Evolutionary conservation across 2,113 vertebrate genomes (phyloP).

Genomic region (Notiomystis cincta): DNA sequence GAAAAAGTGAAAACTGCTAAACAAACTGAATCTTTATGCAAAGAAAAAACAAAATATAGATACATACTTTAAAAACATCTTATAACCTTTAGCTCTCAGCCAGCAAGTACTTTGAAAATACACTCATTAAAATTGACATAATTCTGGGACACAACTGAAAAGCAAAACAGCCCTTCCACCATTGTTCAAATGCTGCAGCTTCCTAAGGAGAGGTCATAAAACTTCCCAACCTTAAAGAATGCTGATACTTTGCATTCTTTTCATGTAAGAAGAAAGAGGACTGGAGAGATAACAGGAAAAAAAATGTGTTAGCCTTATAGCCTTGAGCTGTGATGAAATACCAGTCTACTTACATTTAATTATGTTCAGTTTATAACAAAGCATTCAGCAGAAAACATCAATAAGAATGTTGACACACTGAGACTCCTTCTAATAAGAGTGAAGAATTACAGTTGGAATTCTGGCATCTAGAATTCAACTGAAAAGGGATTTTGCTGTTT

Average conservation of each 20-base stretch:
- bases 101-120: neutral
- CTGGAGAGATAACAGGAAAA: constrained; percentile 27
- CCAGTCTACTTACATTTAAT: constrained; percentile 54
- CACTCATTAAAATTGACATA: constrained; percentile 1
- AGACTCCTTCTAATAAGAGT: constrained; percentile 39
- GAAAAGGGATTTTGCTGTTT: constrained; percentile 3
- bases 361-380: constrained; percentile 50
- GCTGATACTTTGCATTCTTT: constrained; percentile 40
- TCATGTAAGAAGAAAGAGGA: constrained; percentile 18
- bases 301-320: constrained; percentile 38
- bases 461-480: neutral
- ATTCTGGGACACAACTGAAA: neutral
- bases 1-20: neutral
- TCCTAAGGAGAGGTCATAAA: constrained; percentile 12
- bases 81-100: neutral
- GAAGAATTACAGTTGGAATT: constrained; percentile 39
- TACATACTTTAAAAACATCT: neutral
- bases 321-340: constrained; percentile 60
- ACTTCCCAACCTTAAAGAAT: constrained; percentile 17
- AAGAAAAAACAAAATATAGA: neutral
- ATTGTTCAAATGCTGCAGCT: neutral
- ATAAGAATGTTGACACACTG: constrained; percentile 25
- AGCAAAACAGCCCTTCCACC: neutral
- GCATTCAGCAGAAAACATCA: constrained; percentile 47
- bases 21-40: neutral